These are phyloP conservation scores for Epistrophella euchroma DNA, from an alignment of 2,888 invertebrate species.

Conservation along the genomic window DNA sequence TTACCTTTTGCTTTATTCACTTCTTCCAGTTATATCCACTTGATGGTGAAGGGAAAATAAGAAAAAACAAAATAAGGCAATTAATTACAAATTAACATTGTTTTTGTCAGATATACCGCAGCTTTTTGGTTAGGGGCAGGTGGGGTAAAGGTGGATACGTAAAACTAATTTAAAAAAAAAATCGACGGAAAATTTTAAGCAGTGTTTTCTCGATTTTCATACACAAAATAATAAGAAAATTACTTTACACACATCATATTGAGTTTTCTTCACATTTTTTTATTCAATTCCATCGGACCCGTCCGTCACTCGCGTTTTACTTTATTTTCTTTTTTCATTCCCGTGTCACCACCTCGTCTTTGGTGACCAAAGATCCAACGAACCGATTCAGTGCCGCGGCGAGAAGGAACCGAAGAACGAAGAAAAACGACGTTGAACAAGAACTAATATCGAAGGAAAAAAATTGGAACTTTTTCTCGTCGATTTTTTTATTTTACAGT, in stretches of 20 bases:
- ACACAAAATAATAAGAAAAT: slow-evolving; percentile 42
- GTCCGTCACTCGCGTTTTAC: slow-evolving; percentile 60
- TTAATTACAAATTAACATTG: slow-evolving; percentile 69
- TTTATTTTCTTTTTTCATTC: slow-evolving; percentile 70
- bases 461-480: slow-evolving; percentile 37
- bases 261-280: slow-evolving; percentile 67
- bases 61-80: slow-evolving; percentile 70
- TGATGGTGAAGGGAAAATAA: slow-evolving; percentile 49
- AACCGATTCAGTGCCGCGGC: slow-evolving; percentile 71
- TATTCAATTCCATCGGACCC: slow-evolving; percentile 34
- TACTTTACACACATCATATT: slow-evolving; percentile 44
- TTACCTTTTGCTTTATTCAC: slow-evolving; percentile 53
- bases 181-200: slow-evolving; percentile 42
- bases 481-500: slow-evolving; percentile 46
- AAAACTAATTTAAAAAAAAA: background rate
- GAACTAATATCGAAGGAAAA: slow-evolving; percentile 45
- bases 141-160: slow-evolving; percentile 12
- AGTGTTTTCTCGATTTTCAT: slow-evolving; percentile 22
- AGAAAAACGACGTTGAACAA: slow-evolving; percentile 65
- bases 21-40: slow-evolving; percentile 75
- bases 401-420: slow-evolving; percentile 63
- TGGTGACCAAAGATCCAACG: slow-evolving; percentile 64
- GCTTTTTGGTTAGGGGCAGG: slow-evolving; percentile 27
- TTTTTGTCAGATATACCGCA: slow-evolving; percentile 59
- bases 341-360: slow-evolving; percentile 63